Evolutionary conservation across 2,797 vertebrate genomes (phyloP), one percentile per base, ranked within the genome.

Genomic region (Serranus cabrilla): DNA sequence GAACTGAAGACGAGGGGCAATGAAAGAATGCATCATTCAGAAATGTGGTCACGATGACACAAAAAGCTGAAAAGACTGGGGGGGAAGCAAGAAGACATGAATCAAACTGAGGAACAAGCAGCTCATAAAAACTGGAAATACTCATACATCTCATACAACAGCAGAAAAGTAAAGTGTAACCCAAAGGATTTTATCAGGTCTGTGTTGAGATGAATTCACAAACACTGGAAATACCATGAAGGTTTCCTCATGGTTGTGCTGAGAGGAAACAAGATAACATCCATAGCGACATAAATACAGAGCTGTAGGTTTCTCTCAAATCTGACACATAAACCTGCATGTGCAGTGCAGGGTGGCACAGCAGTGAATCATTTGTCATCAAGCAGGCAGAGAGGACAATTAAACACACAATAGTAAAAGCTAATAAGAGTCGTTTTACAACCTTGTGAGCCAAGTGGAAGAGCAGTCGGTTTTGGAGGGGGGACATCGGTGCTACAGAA

Each of bases 381-480:
- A 20, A 17, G 20, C 18, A 20, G 39, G 9, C 10, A 58, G 2
- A 42, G 5, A 65, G 2, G 12, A n/a, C 21, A 58, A 34, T 9
- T 3, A 25, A 54, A 67, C 6, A 65, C 50, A 58, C 16, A 39
- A 45, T 4, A 74, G 12, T 40, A 31, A 47, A 27, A 34, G 40
- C 77, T n/a, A 72, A 27, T 64, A 11, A 31, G 9, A 62, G 18
- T 45, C 45, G 34, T 74, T 59, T 56, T 58, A 76, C 61, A 90
- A 99, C 98, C 98, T 99, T 99, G 89, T 99, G 97, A 63, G 98
- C 98, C 94, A 99, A 91, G 89, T 99, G 98, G 93, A 99, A 99
- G 54, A 99, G 95, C 16, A 99, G 94, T 43, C 98, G 95, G 89
- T 99, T 99, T 91, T 99, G 97, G 51, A 99, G 96, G 46, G 95